phyloP scores from a whole-genome alignment of 2,888 invertebrate genomes.

The Desoria tigrina region DNA sequence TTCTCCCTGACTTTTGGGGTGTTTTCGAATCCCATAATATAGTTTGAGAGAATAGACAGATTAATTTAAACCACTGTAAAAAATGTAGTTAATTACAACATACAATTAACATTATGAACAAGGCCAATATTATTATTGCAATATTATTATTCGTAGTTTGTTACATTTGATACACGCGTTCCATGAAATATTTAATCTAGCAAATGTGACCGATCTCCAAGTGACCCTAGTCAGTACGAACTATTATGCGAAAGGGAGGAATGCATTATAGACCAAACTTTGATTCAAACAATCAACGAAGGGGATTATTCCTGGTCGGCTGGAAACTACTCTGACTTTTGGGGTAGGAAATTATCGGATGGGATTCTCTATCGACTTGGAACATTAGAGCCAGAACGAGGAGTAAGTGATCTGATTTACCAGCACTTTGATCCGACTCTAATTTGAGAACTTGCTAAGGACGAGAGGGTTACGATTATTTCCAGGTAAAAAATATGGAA shows the following conservation, averaged over 20 bases:
- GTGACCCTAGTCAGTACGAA: slow-evolving; percentile 57
- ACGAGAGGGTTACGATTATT: not conserved
- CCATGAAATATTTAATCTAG: slow-evolving; percentile 54
- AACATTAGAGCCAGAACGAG: slow-evolving; percentile 62
- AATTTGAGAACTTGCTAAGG: slow-evolving; percentile 10
- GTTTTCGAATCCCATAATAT: too few relatives aligned
- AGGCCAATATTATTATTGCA: not conserved
- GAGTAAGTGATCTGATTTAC: slow-evolving; percentile 57
- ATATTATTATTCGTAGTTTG: too few relatives aligned
- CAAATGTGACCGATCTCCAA: slow-evolving; percentile 57
- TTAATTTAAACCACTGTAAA: not conserved
- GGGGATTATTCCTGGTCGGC: slow-evolving; percentile 71
- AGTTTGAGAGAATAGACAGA: not conserved
- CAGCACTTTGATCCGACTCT: not conserved
- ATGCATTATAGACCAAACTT: slow-evolving; percentile 73
- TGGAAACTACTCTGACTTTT: slow-evolving; percentile 77
- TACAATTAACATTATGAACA: not conserved
- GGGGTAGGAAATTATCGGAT: slow-evolving; percentile 77
- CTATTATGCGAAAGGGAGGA: slow-evolving; percentile 70
- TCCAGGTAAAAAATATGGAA: slow-evolving; percentile 53
- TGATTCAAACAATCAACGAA: slow-evolving; percentile 70
- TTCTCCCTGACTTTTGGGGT: too few relatives aligned
- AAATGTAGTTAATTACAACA: not conserved
- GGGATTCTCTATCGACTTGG: slow-evolving; percentile 77
- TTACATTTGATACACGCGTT: too few relatives aligned